Conservation (phyloP, 2,888 invertebrate species). For the Cetonia aurata region DNA sequence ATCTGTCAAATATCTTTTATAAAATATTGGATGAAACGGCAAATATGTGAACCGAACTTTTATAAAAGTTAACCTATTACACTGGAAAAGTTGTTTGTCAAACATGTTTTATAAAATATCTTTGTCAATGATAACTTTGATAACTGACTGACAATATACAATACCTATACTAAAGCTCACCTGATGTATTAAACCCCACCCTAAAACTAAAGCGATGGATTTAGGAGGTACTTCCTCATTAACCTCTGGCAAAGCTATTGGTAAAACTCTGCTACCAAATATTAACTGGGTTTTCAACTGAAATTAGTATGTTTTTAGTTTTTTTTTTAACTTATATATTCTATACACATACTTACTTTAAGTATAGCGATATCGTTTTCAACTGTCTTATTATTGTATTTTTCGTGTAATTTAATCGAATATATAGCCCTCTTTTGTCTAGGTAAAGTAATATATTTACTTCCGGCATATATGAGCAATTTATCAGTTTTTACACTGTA, state of each 20-base stretch:
- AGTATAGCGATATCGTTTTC: constrained; percentile 69
- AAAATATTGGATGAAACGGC: too few relatives aligned
- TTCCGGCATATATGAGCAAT: constrained; percentile 66
- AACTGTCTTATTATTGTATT: constrained; percentile 67
- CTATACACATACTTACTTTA: constrained; percentile 60
- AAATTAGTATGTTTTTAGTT: neutral
- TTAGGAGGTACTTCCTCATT: constrained; percentile 33
- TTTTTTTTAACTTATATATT: too few relatives aligned
- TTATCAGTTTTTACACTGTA: neutral
- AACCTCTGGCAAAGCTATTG: constrained; percentile 57
- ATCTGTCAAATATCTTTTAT: too few relatives aligned
- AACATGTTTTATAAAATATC: too few relatives aligned
- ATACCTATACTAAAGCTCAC: neutral
- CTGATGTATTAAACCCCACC: constrained; percentile 48
- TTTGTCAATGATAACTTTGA: too few relatives aligned
- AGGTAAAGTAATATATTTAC: constrained; percentile 69
- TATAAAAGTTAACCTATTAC: too few relatives aligned
- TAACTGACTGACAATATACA: neutral
- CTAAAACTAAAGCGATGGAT: constrained; percentile 38
- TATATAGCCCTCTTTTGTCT: constrained; percentile 69
- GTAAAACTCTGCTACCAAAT: constrained; percentile 63
- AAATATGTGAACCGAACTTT: too few relatives aligned
- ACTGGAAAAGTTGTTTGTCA: too few relatives aligned
- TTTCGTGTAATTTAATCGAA: constrained; percentile 66
- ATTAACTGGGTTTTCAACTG: constrained; percentile 58